Evolutionary conservation across 2,888 invertebrate species (phyloP).

Genomic region (Cacoxenus indagator): DNA sequence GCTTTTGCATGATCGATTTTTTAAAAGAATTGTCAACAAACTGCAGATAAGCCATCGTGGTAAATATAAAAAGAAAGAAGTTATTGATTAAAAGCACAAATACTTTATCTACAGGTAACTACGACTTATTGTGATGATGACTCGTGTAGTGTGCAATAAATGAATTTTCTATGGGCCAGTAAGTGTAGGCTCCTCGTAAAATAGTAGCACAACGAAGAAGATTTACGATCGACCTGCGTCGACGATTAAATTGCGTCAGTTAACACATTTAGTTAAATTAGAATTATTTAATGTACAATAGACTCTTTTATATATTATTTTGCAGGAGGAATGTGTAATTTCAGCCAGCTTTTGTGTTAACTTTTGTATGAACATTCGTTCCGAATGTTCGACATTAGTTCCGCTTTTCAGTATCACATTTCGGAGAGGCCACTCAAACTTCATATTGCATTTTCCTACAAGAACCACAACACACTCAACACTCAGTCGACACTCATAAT

Average conservation of each 20-base stretch:
- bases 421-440: not conserved
- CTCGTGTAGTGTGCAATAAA: no score
- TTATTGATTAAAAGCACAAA: not conserved
- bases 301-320: not conserved
- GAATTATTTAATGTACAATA: not conserved
- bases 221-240: not conserved
- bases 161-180: not conserved
- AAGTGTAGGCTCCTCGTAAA: not conserved
- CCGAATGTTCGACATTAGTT: constrained; percentile 9
- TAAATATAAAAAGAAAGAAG: not conserved
- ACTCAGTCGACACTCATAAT: constrained; percentile 3
- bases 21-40: not conserved
- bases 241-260: not conserved
- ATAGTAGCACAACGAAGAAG: not conserved
- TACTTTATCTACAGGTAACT: no score
- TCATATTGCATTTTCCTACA: not conserved
- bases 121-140: no score
- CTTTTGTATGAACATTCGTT: not conserved
- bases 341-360: not conserved
- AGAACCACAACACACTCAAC: no score
- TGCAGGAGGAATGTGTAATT: not conserved
- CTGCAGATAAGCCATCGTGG: not conserved
- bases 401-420: not conserved
- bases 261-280: not conserved
- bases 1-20: constrained; percentile 4